Evolutionary conservation across 2,888 invertebrate species (phyloP), one percentile per base, ranked within the genome.

Genomic region (Euzetes globulus): DNA sequence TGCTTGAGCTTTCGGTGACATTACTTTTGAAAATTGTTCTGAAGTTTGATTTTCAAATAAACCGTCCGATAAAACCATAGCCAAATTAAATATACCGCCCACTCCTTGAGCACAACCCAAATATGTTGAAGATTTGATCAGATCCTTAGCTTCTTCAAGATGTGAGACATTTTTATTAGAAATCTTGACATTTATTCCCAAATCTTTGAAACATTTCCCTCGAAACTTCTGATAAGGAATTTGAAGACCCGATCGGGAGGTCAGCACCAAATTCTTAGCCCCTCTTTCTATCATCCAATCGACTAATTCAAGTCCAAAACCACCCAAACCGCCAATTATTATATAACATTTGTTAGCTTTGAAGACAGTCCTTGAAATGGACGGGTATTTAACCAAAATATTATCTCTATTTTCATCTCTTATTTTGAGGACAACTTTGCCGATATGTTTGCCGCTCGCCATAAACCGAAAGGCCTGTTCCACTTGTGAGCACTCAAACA

Each of bases 371-470:
- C 92, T 88, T 45, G 94, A 91, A 79, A 93, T 88, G 15, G 95
- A 22, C 11, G 60, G 60, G 17, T 25, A 55, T 55, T 22, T 27
- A 29, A 19, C 17, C 7, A 65, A 33, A 22, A 0, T 5, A 37
- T 65, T 13, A 22, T 9, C 29, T 17, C 15, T 72, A 6, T 45
- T 15, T 75, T 82, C 82, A 25, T 80, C 79, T 63, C 83, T 80
- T 37, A 84, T 81, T 81, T 94, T 91, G 78, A 98, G 84, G 71
- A 97, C 83, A 72, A 98, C 97, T 86, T 98, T 98, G 79, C 98
- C 98, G 80, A 97, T 94, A 84, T 98, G 98, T 83, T 93, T 94
- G 76, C 98, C 98, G 15, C 93, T 90, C 17, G 96, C 96, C 94
- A 98, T 97, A 84, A 87, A 94, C 78, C 87, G 81, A 87, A 95